Evolutionary conservation across 2,888 invertebrate species (phyloP), one percentile per base, ranked within the genome.

Genomic region (Ashinkailepas kermadecensis): DNA sequence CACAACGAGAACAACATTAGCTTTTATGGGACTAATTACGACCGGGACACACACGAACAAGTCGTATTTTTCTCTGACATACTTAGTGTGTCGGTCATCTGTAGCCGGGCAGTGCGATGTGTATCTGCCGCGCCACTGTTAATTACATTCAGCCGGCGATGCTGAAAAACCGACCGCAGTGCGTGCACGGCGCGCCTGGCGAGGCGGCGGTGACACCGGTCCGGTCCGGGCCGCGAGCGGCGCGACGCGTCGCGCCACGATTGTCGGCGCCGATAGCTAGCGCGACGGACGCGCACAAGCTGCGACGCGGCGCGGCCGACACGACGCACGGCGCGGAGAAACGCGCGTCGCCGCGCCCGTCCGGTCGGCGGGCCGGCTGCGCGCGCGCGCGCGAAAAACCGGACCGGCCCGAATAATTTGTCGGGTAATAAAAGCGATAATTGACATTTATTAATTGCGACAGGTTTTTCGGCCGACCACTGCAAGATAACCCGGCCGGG

Each of bases 381-480:
- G 39, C 39, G 39, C 11, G 23, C 67, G 8, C 8, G 11, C 67
- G 25, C 67, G 23, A 67, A 67, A 67, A 67, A 67, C 67, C 25
- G 8, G 67, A n/a, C 25, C 67, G 23, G 23, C 8, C n/a, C 67
- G 67, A 67, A 67, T 67, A 67, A 67, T 67, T 67, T 67, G 67
- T 67, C 67, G 23, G 67, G 25, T 67, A 67, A 67, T 67, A 67
- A n/a, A 67, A 67, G 10, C 67, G 8, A n/a, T 67, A 67, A 67
- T 67, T 67, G 67, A 67, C 67, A 67, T 67, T 67, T 67, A 67
- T 67, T 67, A 67, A 67, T 67, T 67, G 67, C 67, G n/a, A 25
- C 67, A 25, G 23, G 67, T 67, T 67, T 67, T 67, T 67, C 23
- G 23, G 15, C 23, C 23, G 23, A 10, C 64, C 23, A 8, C 59